These are phyloP conservation scores for Meloe dianella DNA, from an alignment of 2,888 invertebrate genomes.

Conservation along the genomic window DNA sequence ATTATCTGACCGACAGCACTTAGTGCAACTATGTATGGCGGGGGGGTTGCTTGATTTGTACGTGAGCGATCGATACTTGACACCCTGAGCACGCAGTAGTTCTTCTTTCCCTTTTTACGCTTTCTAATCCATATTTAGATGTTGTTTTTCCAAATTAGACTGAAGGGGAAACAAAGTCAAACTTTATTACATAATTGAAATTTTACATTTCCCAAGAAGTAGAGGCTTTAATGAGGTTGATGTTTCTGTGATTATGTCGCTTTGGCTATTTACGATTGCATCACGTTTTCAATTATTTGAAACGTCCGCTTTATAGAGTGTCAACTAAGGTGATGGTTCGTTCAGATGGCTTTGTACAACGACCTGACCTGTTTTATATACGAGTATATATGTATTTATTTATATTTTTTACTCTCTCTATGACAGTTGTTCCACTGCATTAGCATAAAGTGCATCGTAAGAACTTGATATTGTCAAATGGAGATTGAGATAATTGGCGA, in stretches of 20 bases:
- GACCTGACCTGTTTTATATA: not conserved
- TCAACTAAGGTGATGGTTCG: not conserved
- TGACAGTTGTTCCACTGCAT: constrained; percentile 7
- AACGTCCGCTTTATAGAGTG: constrained; percentile 13
- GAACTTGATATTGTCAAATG: not conserved
- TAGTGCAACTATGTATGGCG: constrained; percentile 9
- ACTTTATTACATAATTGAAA: not conserved
- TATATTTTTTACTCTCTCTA: not conserved
- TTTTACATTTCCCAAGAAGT: not conserved
- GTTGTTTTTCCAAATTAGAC: not conserved
- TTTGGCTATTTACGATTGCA: constrained; percentile 25
- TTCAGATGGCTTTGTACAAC: not conserved
- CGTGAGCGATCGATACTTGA: constrained; percentile 29
- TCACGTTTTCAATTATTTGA: constrained; percentile 33
- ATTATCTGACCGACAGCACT: constrained; percentile 35
- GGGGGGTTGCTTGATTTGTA: not conserved
- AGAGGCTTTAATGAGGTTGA: not conserved
- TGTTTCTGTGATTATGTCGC: constrained; percentile 1
- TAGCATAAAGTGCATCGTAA: constrained; percentile 23
- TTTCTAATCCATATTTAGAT: not conserved
- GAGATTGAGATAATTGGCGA: not conserved
- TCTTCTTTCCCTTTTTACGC: constrained; percentile 8
- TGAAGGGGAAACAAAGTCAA: not conserved
- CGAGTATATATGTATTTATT: not conserved
- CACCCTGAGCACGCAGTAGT: constrained; percentile 30